phyloP scores from a whole-genome alignment of 2,888 invertebrate genomes.

The Nebria salina region DNA sequence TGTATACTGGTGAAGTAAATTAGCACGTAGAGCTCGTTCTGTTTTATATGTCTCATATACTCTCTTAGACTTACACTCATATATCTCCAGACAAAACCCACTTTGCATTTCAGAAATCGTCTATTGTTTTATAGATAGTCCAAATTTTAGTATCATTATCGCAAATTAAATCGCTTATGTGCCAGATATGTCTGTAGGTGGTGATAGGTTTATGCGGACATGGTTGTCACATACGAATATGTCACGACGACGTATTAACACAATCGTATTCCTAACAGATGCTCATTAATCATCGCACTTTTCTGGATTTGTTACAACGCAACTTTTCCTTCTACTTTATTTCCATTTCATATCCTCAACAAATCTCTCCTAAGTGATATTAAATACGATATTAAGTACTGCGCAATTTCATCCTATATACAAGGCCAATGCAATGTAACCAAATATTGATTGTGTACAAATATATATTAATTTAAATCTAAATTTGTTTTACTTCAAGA shows the following conservation, averaged over 20 bases:
- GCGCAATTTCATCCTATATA: not conserved
- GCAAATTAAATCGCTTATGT: slow-evolving; percentile 37
- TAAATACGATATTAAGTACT: slow-evolving; percentile 40
- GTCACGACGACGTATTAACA: not conserved
- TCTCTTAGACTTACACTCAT: no score
- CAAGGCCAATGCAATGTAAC: slow-evolving; percentile 17
- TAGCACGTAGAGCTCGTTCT: not conserved
- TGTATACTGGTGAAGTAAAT: not conserved
- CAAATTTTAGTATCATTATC: not conserved
- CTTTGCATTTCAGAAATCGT: no score
- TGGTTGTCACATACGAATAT: slow-evolving; percentile 9
- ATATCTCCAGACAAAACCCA: no score
- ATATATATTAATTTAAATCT: not conserved
- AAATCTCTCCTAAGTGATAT: slow-evolving; percentile 43
- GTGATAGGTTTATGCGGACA: slow-evolving; percentile 36
- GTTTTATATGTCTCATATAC: not conserved
- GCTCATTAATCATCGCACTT: slow-evolving; percentile 41
- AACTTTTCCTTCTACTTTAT: slow-evolving; percentile 32
- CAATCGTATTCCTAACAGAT: slow-evolving; percentile 8
- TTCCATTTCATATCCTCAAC: slow-evolving; percentile 31
- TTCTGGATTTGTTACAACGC: slow-evolving; percentile 35
- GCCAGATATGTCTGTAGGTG: slow-evolving; percentile 12
- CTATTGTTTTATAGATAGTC: not conserved
- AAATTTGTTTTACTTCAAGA: not conserved
- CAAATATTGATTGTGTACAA: not conserved